A percentile compares a stretch with the other conserved stretches of the same genome.
phyloP scores from a whole-genome alignment of 2,888 invertebrate genomes.

The Hirtodrosophila histrioides region DNA sequence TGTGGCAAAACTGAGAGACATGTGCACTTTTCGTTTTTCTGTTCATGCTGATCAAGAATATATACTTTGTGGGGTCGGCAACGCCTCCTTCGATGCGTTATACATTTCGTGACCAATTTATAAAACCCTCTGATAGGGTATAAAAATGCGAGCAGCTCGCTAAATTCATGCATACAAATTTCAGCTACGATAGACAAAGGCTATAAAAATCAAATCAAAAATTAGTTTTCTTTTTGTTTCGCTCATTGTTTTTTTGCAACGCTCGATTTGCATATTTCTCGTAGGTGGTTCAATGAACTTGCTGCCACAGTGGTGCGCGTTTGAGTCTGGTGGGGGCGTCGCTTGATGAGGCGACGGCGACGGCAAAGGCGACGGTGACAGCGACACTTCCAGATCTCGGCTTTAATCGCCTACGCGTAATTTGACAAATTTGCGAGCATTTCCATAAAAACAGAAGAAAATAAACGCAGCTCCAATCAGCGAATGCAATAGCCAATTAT shows the following conservation, averaged over 20 bases:
- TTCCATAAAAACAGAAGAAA: slow-evolving; percentile 59
- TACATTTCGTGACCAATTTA: no score
- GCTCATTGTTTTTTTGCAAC: slow-evolving; percentile 62
- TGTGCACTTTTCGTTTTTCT: no score
- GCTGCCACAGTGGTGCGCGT: slow-evolving; percentile 40
- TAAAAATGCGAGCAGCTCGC: slow-evolving; percentile 26
- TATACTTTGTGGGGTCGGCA: no score
- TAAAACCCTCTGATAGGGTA: no score
- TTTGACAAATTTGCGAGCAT: slow-evolving; percentile 73
- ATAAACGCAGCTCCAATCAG: slow-evolving; percentile 47
- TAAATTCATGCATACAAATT: slow-evolving; percentile 51
- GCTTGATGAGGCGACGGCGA: slow-evolving; percentile 53
- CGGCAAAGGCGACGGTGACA: slow-evolving; percentile 24
- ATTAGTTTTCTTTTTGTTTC: slow-evolving; percentile 65
- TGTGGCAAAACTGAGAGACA: no score
- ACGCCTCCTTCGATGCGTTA: no score
- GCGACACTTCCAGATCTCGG: slow-evolving; percentile 57
- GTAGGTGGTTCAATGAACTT: slow-evolving; percentile 80
- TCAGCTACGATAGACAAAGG: slow-evolving; percentile 51
- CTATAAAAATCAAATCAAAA: slow-evolving; percentile 66
- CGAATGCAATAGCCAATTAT: slow-evolving; percentile 37
- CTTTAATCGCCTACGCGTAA: slow-evolving; percentile 67
- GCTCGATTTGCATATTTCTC: slow-evolving; percentile 75
- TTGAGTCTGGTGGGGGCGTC: slow-evolving; percentile 60
- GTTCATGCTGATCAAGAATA: no score